These are phyloP conservation scores for Callionymus lyra DNA, from an alignment of 2,113 vertebrate species.

Conservation along the genomic window DNA sequence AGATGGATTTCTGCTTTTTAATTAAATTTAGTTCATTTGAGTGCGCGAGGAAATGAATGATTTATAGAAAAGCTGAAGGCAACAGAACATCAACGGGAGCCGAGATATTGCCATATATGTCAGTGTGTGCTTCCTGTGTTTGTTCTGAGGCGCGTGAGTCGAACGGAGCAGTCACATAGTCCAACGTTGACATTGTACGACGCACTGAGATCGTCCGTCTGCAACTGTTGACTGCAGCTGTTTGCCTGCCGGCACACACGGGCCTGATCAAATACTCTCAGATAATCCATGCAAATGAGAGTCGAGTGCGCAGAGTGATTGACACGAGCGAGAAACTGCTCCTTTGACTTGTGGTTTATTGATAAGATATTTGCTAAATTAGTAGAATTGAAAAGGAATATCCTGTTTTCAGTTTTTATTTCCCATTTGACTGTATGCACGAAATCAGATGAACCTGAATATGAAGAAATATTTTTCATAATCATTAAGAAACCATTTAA, in stretches of 20 bases:
- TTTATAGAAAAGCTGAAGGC: conserved; percentile 33
- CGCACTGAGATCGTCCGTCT: neutral
- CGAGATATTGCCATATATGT: conserved; percentile 12
- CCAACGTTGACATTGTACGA: neutral
- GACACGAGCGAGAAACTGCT: no score
- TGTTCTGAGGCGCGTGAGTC: conserved; percentile 15
- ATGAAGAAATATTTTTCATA: no score
- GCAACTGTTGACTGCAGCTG: conserved; percentile 32
- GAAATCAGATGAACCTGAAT: no score
- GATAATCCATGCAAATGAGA: conserved; percentile 55
- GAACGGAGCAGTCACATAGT: no score
- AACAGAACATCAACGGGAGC: conserved; percentile 31
- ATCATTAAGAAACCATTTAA: no score
- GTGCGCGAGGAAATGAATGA: conserved; percentile 28
- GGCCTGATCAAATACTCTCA: conserved; percentile 57
- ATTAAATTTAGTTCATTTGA: no score
- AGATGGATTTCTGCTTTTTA: no score
- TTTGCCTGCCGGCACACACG: conserved; percentile 46
- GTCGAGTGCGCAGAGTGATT: conserved; percentile 38
- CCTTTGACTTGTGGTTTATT: no score
- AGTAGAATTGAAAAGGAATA: no score
- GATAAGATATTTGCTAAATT: no score
- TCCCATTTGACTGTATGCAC: no score
- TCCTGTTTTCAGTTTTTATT: no score
- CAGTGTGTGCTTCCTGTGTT: conserved; percentile 17